Evolutionary conservation across 2,113 vertebrate species (phyloP).

Genomic region (Dromiciops gliroides): DNA sequence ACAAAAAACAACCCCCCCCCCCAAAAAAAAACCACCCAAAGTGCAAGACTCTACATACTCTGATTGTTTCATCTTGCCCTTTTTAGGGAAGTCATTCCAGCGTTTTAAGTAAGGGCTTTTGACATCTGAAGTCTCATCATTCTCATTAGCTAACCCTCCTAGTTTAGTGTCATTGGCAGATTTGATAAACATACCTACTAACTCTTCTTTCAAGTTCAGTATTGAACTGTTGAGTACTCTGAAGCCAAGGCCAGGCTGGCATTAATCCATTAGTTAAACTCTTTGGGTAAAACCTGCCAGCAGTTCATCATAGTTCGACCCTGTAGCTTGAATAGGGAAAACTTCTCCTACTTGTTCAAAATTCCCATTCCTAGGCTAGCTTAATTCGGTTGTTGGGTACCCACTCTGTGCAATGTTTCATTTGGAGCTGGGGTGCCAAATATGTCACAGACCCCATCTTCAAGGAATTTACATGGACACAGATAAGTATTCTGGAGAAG

Average conservation of each 20-base stretch:
- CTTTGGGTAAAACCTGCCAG: not conserved
- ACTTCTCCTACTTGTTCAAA: not conserved
- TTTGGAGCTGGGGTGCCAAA: not conserved
- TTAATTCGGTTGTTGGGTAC: not conserved
- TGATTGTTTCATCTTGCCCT: not conserved
- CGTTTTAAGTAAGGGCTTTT: not conserved
- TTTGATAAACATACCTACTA: not conserved
- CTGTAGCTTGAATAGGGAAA: not conserved
- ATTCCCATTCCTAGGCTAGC: not conserved
- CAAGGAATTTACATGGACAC: not conserved
- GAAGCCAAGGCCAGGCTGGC: not conserved
- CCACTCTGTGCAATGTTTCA: not conserved
- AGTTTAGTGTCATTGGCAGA: not conserved
- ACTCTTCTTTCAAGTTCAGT: not conserved
- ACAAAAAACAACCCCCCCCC: too few relatives aligned
- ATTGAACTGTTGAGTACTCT: not conserved
- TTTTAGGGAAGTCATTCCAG: not conserved
- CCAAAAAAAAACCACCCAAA: too few relatives aligned
- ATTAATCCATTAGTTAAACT: not conserved
- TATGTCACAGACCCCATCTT: not conserved
- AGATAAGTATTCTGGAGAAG: not conserved
- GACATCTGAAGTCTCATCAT: not conserved
- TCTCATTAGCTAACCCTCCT: not conserved
- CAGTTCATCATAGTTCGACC: not conserved
- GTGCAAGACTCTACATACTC: not conserved